These are phyloP conservation scores for Acanthurus tractus DNA, from an alignment of 2,797 vertebrate species.

Conservation along the genomic window DNA sequence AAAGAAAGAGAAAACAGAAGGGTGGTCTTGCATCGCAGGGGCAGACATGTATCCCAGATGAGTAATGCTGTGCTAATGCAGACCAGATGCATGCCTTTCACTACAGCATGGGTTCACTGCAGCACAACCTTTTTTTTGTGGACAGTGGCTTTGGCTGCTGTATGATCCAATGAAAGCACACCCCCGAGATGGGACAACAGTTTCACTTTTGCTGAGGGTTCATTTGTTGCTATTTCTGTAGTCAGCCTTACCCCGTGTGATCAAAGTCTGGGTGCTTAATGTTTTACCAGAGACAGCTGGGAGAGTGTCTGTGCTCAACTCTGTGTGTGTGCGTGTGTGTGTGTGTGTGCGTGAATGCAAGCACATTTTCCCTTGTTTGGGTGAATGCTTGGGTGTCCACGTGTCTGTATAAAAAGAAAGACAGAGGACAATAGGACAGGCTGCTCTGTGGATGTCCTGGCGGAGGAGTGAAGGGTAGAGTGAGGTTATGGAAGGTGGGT, in stretches of 20 bases:
- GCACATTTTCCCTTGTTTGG: conserved; percentile 16
- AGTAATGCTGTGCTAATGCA: conserved; percentile 64
- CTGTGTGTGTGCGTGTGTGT: not conserved
- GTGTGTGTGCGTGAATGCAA: not conserved
- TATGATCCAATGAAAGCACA: conserved; percentile 64
- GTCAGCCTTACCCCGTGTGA: conserved; percentile 53
- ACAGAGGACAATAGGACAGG: conserved; percentile 40
- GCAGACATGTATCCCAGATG: conserved; percentile 57
- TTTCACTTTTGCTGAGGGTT: conserved; percentile 65
- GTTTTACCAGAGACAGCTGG: conserved; percentile 71
- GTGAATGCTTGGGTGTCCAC: conserved; percentile 12
- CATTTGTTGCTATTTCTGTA: conserved; percentile 74
- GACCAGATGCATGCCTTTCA: conserved; percentile 68
- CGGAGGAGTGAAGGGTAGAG: conserved; percentile 31
- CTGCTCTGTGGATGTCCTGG: conserved; percentile 30
- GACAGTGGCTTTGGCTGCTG: conserved; percentile 40
- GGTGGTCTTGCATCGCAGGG: conserved; percentile 55
- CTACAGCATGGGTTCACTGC: conserved; percentile 37
- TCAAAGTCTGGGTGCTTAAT: conserved; percentile 64
- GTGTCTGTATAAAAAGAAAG: conserved; percentile 36
- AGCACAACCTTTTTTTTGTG: conserved; percentile 34
- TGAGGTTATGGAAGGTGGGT: conserved; percentile 38
- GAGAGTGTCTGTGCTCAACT: conserved; percentile 39
- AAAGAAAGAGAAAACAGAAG: conserved; percentile 60
- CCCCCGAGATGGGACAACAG: conserved; percentile 37